Evolutionary conservation across 2,888 invertebrate species (phyloP).

Genomic region (Coleophora deauratella): DNA sequence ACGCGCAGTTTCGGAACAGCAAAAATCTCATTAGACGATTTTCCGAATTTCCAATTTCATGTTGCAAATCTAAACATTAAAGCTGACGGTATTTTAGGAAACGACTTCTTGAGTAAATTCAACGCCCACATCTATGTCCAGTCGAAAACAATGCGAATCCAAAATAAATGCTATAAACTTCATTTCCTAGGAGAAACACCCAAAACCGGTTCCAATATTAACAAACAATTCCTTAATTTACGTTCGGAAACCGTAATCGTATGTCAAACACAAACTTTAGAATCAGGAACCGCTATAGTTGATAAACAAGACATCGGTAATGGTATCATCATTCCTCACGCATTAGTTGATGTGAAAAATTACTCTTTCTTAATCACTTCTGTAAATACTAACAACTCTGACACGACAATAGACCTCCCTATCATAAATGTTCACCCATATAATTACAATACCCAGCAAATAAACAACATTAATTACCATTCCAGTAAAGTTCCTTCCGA

Average conservation of each 20-base stretch:
- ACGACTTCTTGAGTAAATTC: conserved; percentile 26
- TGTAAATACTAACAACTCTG: conserved; percentile 13
- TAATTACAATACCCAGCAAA: not conserved
- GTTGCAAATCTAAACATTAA: conserved; percentile 20
- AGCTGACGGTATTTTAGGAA: conserved; percentile 23
- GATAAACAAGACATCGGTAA: conserved; percentile 18
- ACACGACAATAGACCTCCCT: conserved; percentile 7
- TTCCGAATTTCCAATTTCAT: conserved; percentile 22
- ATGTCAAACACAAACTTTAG: conserved; percentile 14
- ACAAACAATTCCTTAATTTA: conserved; percentile 13
- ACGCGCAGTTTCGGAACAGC: conserved; percentile 18
- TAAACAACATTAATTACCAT: not conserved
- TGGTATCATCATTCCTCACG: conserved; percentile 18
- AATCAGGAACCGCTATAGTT: conserved; percentile 16
- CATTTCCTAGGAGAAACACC: conserved; percentile 14
- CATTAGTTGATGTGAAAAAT: conserved; percentile 16
- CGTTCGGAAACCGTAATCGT: conserved; percentile 22
- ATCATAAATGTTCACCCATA: not conserved
- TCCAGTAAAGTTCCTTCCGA: too few species aligned
- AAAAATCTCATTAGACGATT: conserved; percentile 17
- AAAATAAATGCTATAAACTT: conserved; percentile 18
- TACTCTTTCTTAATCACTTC: conserved; percentile 17
- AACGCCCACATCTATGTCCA: conserved; percentile 21
- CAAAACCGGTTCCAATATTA: not conserved
- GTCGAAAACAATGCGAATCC: conserved; percentile 24